Evolutionary conservation across 2,888 invertebrate species (phyloP), one percentile per base, ranked within the genome.

Genomic region (Dicyrtomina minuta): DNA sequence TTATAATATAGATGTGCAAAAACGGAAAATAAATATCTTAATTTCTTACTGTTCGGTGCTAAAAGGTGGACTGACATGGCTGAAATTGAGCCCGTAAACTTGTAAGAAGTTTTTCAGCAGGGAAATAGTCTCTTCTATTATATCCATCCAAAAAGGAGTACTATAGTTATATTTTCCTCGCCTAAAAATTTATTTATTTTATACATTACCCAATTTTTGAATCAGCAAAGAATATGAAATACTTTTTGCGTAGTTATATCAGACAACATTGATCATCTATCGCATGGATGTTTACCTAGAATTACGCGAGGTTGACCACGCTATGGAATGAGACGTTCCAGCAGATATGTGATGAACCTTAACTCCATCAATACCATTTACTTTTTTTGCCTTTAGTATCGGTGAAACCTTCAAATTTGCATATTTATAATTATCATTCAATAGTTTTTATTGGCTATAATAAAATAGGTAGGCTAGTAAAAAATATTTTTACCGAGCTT

Each of bases 291-390:
- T 8, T 15, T 61, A 55, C 62, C 53, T 68, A 33, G 60, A 44
- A 61, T 26, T 60, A 15, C 56, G 22, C 8, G 62, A 41, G 22
- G 39, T 82, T 0, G 87, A 88, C 86, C 87, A 87, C 1, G 87
- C 87, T 27, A 87, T 81, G 55, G 86, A 87, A 80, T 88, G 88
- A 0, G 86, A 86, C 0, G 87, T 87, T 66, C 88, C 88, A 44
- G 88, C 87, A 66, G 87, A 87, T 62, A 88, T 86, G 80, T 87
- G 87, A 74, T 86, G 82, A 49, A 88, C 83, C 53, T 82, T 81
- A 1, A 85, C 82, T 1, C 85, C 85, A 26, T 84, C 85, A 22
- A 88, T 78, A 1, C 86, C 86, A 27, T 84, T 79, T 1, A 88
- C 86, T 79, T 85, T 85, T 53, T 83, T 81, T 1, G 88, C 88